phyloP scores from a whole-genome alignment of 2,888 invertebrate species.

The Timandra comae region DNA sequence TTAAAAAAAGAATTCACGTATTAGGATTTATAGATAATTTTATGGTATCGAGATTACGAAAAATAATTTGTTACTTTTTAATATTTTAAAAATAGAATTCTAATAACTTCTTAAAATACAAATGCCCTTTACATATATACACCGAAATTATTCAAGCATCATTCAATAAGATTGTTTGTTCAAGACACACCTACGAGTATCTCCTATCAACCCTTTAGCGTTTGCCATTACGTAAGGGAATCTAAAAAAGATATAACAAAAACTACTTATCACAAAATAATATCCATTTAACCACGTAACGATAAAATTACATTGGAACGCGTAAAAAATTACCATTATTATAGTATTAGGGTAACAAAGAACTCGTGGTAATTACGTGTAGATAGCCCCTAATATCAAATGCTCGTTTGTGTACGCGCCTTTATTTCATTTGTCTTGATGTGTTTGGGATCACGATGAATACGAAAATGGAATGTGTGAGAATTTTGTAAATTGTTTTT shows the following conservation, averaged over 20 bases:
- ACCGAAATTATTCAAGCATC: too few species aligned
- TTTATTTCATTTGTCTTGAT: slow-evolving; percentile 7
- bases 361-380: slow-evolving; percentile 18
- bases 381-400: slow-evolving; percentile 14
- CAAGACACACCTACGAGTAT: too few species aligned
- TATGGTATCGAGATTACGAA: too few species aligned
- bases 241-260: slow-evolving; percentile 8
- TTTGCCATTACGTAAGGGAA: slow-evolving; percentile 3
- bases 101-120: too few species aligned
- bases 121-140: too few species aligned
- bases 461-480: not conserved
- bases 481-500: too few species aligned
- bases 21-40: too few species aligned
- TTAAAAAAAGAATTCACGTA: too few species aligned
- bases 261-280: not conserved
- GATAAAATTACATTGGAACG: slow-evolving; percentile 11
- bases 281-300: slow-evolving; percentile 9
- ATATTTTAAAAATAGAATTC: too few species aligned
- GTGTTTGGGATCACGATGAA: not conserved
- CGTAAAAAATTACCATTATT: slow-evolving; percentile 24
- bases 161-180: too few species aligned
- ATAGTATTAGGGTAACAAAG: slow-evolving; percentile 15
- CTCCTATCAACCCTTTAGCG: too few species aligned
- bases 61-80: too few species aligned
- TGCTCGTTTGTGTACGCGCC: slow-evolving; percentile 14